Conservation (phyloP, 2,113 vertebrate genomes). For the Notarius quadriscutis region DNA sequence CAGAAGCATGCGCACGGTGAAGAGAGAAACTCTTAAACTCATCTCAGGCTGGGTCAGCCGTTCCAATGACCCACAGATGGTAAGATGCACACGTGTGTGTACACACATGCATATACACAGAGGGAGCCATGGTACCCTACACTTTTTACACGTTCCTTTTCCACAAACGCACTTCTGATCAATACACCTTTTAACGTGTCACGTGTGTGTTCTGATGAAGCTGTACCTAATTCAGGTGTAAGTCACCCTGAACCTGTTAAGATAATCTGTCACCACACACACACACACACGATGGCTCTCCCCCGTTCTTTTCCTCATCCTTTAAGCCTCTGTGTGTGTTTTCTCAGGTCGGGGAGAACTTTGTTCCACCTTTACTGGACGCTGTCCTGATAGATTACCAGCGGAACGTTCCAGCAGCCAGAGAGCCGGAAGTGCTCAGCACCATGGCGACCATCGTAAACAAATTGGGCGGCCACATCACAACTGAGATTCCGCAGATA, state of each 20-base stretch:
- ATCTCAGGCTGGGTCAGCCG: conserved; percentile 99
- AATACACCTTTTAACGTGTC: neutral
- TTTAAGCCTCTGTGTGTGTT: conserved; percentile 44
- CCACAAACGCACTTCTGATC: neutral
- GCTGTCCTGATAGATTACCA: conserved; percentile 99
- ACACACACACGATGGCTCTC: neutral
- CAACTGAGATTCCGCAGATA: conserved; percentile 97
- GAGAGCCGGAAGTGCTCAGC: conserved; percentile 98
- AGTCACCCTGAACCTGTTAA: conserved; percentile 40
- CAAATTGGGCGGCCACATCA: conserved; percentile 96
- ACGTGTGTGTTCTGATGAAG: neutral
- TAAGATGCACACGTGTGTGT: conserved; percentile 65
- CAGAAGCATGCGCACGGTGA: conserved; percentile 98
- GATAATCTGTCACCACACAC: conserved; percentile 23
- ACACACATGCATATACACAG: neutral
- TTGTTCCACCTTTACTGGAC: conserved; percentile 94
- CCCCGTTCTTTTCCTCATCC: conserved; percentile 28
- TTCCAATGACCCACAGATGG: conserved; percentile 98
- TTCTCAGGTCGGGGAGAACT: conserved; percentile 94
- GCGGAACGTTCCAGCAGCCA: conserved; percentile 94
- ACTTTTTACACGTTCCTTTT: neutral
- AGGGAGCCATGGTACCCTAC: neutral
- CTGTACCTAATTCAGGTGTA: conserved; percentile 35
- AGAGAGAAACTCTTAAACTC: conserved; percentile 96
- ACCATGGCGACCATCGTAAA: conserved; percentile 99